Base-by-base conservation (phyloP, 2,797 vertebrate species). In the Helostoma temminkii region DNA sequence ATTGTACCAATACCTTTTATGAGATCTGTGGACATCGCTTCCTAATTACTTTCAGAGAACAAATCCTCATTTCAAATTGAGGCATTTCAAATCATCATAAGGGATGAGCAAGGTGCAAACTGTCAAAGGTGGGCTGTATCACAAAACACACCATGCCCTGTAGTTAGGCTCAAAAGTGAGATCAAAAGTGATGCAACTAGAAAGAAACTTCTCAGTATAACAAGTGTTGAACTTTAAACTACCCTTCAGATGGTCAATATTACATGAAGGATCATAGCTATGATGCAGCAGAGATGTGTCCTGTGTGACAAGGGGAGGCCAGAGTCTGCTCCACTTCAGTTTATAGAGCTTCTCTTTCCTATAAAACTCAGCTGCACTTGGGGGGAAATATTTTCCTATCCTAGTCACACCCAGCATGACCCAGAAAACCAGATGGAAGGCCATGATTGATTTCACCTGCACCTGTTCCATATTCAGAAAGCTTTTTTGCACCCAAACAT, bases 1-100 rank as follows among this genome's bases (percentile, higher is more conserved):
- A 78, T 75, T 90, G 76, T 86, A 64, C 80, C 76, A 82, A 70
- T 86, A 80, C 71, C 84, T 87, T 88, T 88, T 82, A 84, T 88
- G 78, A 88, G 83, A 81, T 90, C 73, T 68, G 75, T 45, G 75
- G 80, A 74, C 78, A 78, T 80, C 82, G 65, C 46, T 76, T 83
- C 68, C 75, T 87, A 91, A 92, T 90, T 89, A 86, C 79, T 76
- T 86, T 61, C 60, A 69, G 54, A 65, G 80, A 85, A 81, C 66
- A 87, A 85, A 83, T 83, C 64, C 61, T 85, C 60, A 76, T 85
- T 88, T 86, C 58, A 80, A 68, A 80, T 66, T 71, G 71, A 76
- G 72, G 77, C 66, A 78, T 72, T 84, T 82, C 67, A 28, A 41
- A 70, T 89, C 66, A 81, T 87, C 71, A 77, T 46, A 19, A 9